Evolutionary conservation across 2,888 invertebrate genomes (phyloP).

Genomic region (Dermolepida albohirtum): DNA sequence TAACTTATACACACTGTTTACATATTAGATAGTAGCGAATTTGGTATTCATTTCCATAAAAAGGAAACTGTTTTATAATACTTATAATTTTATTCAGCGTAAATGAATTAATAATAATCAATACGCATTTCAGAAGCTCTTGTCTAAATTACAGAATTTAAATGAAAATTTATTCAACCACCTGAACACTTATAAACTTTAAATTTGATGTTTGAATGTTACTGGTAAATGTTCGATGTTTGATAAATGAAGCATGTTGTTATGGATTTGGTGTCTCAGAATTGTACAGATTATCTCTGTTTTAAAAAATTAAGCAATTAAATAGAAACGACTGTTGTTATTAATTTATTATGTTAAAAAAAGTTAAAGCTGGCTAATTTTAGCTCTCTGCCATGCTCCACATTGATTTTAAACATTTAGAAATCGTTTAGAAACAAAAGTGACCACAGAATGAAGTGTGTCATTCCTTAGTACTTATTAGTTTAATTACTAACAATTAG

Average conservation of each 20-base stretch:
- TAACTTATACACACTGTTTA: no score
- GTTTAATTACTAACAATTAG: slow-evolving; percentile 51
- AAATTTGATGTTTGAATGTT: slow-evolving; percentile 29
- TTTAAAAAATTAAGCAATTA: background rate
- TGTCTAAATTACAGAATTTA: no score
- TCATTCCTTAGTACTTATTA: slow-evolving; percentile 25
- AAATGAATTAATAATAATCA: no score
- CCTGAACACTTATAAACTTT: no score
- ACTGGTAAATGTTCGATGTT: slow-evolving; percentile 40
- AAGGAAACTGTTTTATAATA: no score
- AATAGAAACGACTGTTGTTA: slow-evolving; percentile 41
- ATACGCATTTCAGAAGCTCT: no score
- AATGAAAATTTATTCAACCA: no score
- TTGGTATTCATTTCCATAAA: no score
- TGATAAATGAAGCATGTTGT: slow-evolving; percentile 39
- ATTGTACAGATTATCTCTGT: background rate
- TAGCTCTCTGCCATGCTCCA: slow-evolving; percentile 60
- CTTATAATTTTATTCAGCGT: no score
- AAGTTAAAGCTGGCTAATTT: slow-evolving; percentile 43
- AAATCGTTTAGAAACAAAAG: slow-evolving; percentile 46
- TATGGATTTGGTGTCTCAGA: slow-evolving; percentile 22
- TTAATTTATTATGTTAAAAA: slow-evolving; percentile 34
- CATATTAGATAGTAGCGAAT: no score
- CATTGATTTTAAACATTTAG: slow-evolving; percentile 47
- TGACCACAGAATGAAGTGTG: background rate